A percentile compares a stretch with the other conserved stretches of the same genome.
Evolutionary conservation across 2,113 vertebrate genomes (phyloP).

Genomic region (Melanerpes formicivorus): DNA sequence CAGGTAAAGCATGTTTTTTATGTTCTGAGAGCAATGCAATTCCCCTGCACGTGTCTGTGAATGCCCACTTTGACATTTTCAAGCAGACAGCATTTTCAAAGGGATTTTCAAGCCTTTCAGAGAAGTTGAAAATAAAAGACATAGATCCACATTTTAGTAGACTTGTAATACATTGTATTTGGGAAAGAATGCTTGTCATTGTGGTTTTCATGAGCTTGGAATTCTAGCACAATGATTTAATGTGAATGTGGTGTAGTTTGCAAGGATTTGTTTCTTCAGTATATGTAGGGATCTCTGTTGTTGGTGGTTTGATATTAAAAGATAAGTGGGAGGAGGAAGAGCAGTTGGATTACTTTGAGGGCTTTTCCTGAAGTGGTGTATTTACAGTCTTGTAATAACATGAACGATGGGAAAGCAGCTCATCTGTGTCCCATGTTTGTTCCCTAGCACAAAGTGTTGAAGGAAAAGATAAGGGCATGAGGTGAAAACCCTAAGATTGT

Average conservation of each 20-base stretch:
- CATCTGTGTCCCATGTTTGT: not conserved
- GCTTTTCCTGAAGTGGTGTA: not conserved
- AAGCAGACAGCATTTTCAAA: not conserved
- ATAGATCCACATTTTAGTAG: not conserved
- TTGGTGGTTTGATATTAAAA: not conserved
- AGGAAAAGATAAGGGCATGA: not conserved
- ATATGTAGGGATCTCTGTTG: not conserved
- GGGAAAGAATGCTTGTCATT: not conserved
- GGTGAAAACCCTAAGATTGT: not conserved
- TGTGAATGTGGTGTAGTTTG: not conserved
- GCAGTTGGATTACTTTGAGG: not conserved
- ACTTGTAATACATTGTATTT: not conserved
- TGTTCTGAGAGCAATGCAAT: not conserved
- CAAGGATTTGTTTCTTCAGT: not conserved
- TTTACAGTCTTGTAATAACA: not conserved
- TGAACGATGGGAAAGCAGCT: not conserved
- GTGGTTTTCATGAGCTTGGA: not conserved
- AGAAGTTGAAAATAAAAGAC: not conserved
- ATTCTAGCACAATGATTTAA: not conserved
- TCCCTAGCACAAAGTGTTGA: not conserved
- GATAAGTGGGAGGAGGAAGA: not conserved
- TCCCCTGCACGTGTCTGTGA: not conserved
- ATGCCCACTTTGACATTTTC: not conserved
- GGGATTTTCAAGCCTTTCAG: not conserved
- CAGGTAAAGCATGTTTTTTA: not conserved